These are phyloP conservation scores for Aphodius sticticus DNA, from an alignment of 2,888 invertebrate species.

Conservation along the genomic window DNA sequence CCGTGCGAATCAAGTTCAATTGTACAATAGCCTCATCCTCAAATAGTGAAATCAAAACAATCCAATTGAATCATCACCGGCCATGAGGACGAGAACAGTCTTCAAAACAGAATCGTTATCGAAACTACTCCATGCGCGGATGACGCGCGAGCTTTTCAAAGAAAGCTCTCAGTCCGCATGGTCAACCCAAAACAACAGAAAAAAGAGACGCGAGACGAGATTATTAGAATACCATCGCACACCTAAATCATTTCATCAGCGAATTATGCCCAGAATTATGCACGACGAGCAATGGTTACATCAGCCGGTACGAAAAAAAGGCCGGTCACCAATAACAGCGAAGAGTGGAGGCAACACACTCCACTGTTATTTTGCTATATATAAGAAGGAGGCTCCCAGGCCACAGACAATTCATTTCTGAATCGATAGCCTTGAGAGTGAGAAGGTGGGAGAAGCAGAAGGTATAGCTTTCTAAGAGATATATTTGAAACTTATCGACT, in stretches of 20 bases:
- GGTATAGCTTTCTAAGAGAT: background rate
- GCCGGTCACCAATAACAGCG: background rate
- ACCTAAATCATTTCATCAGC: constrained; percentile 30
- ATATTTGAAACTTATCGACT: background rate
- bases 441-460: background rate
- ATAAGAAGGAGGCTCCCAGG: constrained; percentile 24
- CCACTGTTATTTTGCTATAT: constrained; percentile 29
- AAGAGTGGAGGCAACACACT: background rate
- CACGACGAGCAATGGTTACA: constrained; percentile 30
- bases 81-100: background rate
- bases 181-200: background rate
- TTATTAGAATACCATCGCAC: background rate
- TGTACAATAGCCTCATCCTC: background rate
- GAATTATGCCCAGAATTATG: constrained; percentile 23
- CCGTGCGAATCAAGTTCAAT: background rate
- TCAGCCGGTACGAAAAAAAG: constrained; percentile 19
- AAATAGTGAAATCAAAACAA: background rate
- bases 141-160: background rate
- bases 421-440: constrained; percentile 31
- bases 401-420: constrained; percentile 27
- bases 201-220: background rate
- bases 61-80: background rate
- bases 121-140: background rate
- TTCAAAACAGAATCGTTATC: background rate
- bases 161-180: background rate